Percentiles rank a stretch among this genome's conserved stretches.
These are phyloP conservation scores for Mechanitis mazaeus DNA, from an alignment of 2,888 invertebrate species.

Conservation along the genomic window DNA sequence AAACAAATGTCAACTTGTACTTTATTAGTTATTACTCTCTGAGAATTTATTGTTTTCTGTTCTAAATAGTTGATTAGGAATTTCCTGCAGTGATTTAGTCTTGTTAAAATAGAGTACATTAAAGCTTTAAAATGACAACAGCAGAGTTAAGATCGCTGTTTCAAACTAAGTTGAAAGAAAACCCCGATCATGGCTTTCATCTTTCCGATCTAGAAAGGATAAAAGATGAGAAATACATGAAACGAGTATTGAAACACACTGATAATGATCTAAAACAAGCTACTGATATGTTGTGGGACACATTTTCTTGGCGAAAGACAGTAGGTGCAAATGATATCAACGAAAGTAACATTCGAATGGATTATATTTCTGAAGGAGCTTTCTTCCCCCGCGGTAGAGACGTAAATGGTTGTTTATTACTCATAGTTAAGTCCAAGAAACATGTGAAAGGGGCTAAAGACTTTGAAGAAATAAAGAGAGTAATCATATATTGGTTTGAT, in stretches of 20 bases:
- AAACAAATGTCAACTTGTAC: no score
- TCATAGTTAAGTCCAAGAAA: conserved; percentile 88
- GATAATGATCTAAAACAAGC: conserved; percentile 80
- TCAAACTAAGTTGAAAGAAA: conserved; percentile 35
- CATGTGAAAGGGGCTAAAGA: conserved; percentile 87
- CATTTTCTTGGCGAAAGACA: conserved; percentile 85
- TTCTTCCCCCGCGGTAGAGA: conserved; percentile 88
- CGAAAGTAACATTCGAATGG: conserved; percentile 80
- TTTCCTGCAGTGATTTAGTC: conserved; percentile 1
- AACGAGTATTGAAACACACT: conserved; percentile 82
- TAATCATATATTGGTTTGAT: conserved; percentile 92
- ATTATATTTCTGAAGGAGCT: conserved; percentile 83
- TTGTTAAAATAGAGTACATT: not conserved
- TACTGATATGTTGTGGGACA: conserved; percentile 83
- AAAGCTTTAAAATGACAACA: conserved; percentile 29
- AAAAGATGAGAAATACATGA: conserved; percentile 81
- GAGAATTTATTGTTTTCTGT: no score
- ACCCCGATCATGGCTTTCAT: conserved; percentile 56
- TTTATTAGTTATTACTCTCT: no score
- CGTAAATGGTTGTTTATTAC: conserved; percentile 84
- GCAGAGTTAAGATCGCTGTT: conserved; percentile 37
- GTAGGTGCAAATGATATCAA: conserved; percentile 83
- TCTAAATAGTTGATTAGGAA: not conserved
- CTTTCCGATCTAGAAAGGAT: conserved; percentile 80
- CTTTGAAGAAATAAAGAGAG: conserved; percentile 84